phyloP scores from a whole-genome alignment of 2,113 vertebrate genomes.

The Thymallus thymallus region DNA sequence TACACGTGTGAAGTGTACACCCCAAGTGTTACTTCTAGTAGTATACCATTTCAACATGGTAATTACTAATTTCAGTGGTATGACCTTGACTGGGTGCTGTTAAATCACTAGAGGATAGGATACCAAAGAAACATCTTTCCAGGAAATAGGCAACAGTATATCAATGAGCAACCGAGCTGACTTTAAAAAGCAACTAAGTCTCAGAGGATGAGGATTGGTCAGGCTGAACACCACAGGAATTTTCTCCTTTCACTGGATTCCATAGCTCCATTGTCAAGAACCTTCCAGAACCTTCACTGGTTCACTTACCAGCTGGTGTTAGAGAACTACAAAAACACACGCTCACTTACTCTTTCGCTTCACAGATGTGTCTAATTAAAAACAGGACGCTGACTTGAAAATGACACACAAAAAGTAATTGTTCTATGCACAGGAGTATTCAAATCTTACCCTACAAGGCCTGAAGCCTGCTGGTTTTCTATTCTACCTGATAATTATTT shows the following conservation, averaged over 20 bases:
- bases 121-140: not conserved
- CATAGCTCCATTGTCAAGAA: not conserved
- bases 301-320: not conserved
- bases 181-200: not conserved
- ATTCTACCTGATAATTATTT: no score
- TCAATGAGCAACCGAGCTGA: not conserved
- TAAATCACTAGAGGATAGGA: not conserved
- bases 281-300: not conserved
- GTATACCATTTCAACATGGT: not conserved
- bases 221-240: not conserved
- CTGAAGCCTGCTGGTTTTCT: no score
- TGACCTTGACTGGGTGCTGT: not conserved
- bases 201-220: not conserved
- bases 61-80: not conserved
- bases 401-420: constrained; percentile 17
- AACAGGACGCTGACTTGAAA: constrained; percentile 12
- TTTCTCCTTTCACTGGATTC: not conserved
- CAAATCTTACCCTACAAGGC: not conserved
- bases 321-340: constrained; percentile 1
- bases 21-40: not conserved
- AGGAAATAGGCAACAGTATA: not conserved
- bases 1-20: not conserved
- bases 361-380: not conserved
- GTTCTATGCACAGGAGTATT: not conserved
- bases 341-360: constrained; percentile 13